Evolutionary conservation across 2,797 vertebrate species (phyloP).

Genomic region (Spinus olivaceus): DNA sequence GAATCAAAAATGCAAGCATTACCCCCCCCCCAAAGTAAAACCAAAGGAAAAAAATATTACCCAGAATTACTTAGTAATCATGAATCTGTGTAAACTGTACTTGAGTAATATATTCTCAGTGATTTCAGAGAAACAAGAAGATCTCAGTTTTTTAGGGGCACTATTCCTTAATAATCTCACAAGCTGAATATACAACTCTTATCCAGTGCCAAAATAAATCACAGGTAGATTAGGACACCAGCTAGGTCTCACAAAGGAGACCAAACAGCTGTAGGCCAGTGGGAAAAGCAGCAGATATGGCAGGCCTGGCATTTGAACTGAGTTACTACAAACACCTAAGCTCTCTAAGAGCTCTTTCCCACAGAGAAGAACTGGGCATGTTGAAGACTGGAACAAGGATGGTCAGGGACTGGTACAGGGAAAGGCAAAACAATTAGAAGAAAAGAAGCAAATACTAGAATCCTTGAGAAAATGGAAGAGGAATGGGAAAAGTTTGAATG

Average conservation of each 20-base stretch:
- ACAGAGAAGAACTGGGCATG: neutral
- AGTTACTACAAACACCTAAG: neutral
- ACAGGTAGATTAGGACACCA: neutral
- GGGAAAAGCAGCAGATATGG: neutral
- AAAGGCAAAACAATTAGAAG: neutral
- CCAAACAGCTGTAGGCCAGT: neutral
- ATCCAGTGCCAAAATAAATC: neutral
- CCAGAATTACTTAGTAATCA: neutral
- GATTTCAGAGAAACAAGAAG: neutral
- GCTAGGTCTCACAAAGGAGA: neutral
- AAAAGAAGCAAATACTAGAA: neutral
- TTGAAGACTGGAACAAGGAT: neutral
- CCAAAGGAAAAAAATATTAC: neutral
- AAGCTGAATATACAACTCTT: neutral
- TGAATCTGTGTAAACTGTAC: neutral
- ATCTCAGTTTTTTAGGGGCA: neutral
- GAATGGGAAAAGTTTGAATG: neutral
- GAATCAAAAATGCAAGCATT: neutral
- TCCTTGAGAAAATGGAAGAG: neutral
- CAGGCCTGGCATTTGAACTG: neutral
- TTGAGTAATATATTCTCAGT: neutral
- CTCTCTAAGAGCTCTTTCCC: neutral
- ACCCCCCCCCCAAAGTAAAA: neutral
- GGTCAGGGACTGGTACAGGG: neutral
- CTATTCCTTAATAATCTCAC: neutral